Percentiles rank a stretch among this genome's conserved stretches.
phyloP scores from a whole-genome alignment of 2,113 vertebrate species.

The Pan paniscus region DNA sequence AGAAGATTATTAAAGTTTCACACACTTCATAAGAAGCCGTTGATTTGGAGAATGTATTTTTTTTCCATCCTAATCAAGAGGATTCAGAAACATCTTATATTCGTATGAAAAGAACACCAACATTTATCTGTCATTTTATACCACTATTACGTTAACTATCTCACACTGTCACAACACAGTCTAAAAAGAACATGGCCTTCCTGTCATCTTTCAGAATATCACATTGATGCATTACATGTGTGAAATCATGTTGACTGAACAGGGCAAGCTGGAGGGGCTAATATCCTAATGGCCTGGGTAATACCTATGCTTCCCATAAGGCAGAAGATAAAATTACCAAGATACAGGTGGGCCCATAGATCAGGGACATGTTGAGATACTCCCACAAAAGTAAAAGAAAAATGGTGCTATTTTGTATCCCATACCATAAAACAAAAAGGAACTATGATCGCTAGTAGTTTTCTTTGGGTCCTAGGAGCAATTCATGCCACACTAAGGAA shows the following conservation, averaged over 20 bases:
- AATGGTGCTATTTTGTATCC: not conserved
- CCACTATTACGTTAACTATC: not conserved
- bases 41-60: not conserved
- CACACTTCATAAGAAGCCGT: not conserved
- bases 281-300: not conserved
- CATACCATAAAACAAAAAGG: not conserved
- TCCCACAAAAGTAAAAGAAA: not conserved
- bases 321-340: not conserved
- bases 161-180: not conserved
- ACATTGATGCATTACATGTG: not conserved
- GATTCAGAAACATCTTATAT: not conserved
- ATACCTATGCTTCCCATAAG: not conserved
- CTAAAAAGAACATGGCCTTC: not conserved
- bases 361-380: not conserved
- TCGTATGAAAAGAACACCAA: not conserved
- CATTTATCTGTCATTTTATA: not conserved
- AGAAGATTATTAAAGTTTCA: not conserved
- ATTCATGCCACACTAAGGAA: not conserved
- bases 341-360: not conserved
- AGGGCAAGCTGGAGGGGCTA: not conserved
- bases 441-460: not conserved
- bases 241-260: not conserved
- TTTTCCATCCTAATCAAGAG: not conserved
- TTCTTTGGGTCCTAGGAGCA: not conserved
- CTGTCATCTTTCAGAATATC: not conserved